Base-by-base conservation (phyloP, 1,140 invertebrate species). In the Papilio helenus region DNA sequence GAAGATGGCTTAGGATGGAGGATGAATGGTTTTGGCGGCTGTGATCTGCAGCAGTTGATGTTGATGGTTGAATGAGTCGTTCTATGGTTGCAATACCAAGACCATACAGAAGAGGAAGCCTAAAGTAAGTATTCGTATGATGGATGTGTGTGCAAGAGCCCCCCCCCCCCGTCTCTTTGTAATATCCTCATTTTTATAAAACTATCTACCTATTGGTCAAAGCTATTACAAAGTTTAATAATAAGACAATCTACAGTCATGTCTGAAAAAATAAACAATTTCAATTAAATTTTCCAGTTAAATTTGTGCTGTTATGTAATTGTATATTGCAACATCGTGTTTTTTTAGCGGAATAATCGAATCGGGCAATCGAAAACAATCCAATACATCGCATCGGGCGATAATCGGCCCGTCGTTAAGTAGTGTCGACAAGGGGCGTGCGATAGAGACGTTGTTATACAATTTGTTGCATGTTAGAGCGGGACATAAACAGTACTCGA, bases 361-460 rank as follows among this genome's bases (percentile, higher is more conserved):
- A 88, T 90, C 84, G 86, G 92, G 92, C 90, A 91, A 88, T 89
- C 86, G 87, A 85, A 87, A 88, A 87, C 89, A 90, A 92, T 90
- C 85, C 86, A 86, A 88, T 88, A 88, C 86, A 89, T 88, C 84
- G 87, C 79, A 82, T 82, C 83, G 86, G 79, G 82, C 88, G 88
- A 92, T 93, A 88, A 93, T 94, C 87, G 85, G 55, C 80, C 80
- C 82, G 73, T 89, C 86, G 88, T 86, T 92, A 93, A 93, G 92
- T 91, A 90, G 83, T 89, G 81, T 88, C 85, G 91, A 93, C 91
- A 87, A 80, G 76, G 85, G 86, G 88, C 18, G 88, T 85, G 81
- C 10, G 86, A 92, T 34, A 14, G 86, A 65, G 86, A 90, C n/a
- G 51, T 76, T 9, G 39, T 2, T 58, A 85, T 77, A 23, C 44